Base-by-base conservation (phyloP, 2,888 invertebrate genomes). In the Itoplectis maculator region DNA sequence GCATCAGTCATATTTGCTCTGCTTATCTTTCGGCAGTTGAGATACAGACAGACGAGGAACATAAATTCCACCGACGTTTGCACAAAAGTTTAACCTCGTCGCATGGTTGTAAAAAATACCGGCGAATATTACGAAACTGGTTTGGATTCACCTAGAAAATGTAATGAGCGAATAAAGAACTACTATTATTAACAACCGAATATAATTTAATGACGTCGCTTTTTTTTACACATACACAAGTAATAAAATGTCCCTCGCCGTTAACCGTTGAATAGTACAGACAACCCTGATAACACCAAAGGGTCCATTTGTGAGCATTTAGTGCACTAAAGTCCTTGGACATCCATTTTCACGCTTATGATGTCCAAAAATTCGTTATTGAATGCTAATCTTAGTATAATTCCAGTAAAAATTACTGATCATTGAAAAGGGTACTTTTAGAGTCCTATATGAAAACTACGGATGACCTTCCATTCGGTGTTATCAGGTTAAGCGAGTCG, bases 151-250 rank as follows among this genome's bases (percentile, higher is more conserved):
- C 37, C 1, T n/a, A n/a, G 51, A 49, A 23, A 23, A 18, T n/a
- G 15, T 13, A 23, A 47, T 18, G n/a, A 51, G 15, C 20, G 35
- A 29, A 23, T 20, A 49, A 68, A 37, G 11, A 37, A 35, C 29
- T 8, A 73, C 2, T 51, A 29, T 35, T 35, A 9, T 81, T 85
- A 85, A 86, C 84, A 87, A 86, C 86, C 76, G 81, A 85, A 87
- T 86, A 86, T 83, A 88, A 83, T 89, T 87, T 85, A 88, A 87
- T 84, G 83, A 84, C 73, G 63, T 79, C 75, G n/a, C 65, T 76
- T 73, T 56, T 79, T 72, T 81, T 75, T 81, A 74, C 45, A 51
- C 75, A 81, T 49, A 81, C 59, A 83, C 61, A 85, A 78, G 77
- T 75, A 70, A 83, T 72, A 70, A 81, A 81, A 79, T 5, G 61